Evolutionary conservation across 1,140 invertebrate genomes (phyloP), one percentile per base, ranked within the genome.

Genomic region (Drosophila tani): DNA sequence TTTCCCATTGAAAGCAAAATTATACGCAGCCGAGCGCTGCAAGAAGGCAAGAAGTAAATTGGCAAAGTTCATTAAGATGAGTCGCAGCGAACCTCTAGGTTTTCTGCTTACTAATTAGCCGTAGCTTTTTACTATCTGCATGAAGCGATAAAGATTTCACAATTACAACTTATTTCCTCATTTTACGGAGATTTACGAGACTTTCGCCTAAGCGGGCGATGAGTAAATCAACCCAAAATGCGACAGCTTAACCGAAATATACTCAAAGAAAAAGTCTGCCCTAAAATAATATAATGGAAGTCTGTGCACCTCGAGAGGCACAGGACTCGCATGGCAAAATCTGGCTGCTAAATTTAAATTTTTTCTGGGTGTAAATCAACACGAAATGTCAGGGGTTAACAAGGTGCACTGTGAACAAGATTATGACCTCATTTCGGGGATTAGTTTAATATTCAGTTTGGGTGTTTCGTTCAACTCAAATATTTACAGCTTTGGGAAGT

Each of bases 91-190:
- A 57, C 11, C 51, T 32, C 67, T 71, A 12, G 45, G 27, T 45
- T 51, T 71, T 51, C 53, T 21, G 40, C 46, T 73, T 27, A 50
- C 53, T 73, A 74, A 74, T 74, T 74, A 74, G 69, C 70, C 15
- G 38, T 40, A 27, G 21, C 70, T 43, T 51, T 60, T 73, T 60
- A 51, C 35, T 41, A 45, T 74, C 68, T 51, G 35, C 21, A 29
- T n/a, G 40, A 15, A 60, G 45, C 55, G 46, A 73, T 73, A 60
- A 73, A 73, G 70, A 73, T 73, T 73, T 73, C 35, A 55, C 55
- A 73, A 73, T 73, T 73, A 73, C 70, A 73, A 60, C 70, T 73
- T 73, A 74, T 60, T 74, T 51, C 38, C 70, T 60, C 67, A 51
- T 74, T 74, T 51, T 60, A 73, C 55, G 46, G 38, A 51, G 55